phyloP scores from a whole-genome alignment of 2,797 vertebrate genomes.

The Myotis myotis region DNA sequence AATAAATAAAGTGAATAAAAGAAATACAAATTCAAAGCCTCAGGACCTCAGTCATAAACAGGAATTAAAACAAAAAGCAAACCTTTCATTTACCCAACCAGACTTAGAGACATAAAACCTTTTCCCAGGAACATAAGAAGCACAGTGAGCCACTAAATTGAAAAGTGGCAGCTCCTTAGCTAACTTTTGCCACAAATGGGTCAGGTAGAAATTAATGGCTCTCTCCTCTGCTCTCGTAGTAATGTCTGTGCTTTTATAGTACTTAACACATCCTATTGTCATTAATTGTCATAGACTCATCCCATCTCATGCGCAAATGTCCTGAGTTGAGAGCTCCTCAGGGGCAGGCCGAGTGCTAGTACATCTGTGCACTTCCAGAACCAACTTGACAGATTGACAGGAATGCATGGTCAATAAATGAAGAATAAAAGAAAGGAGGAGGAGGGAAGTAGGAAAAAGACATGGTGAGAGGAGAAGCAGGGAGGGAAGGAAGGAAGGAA shows the following conservation, averaged over 20 bases:
- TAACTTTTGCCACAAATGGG: not conserved
- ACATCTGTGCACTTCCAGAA: not conserved
- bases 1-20: not conserved
- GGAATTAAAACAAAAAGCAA: slow-evolving; percentile 16
- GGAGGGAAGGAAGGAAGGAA: rapidly evolving
- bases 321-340: not conserved
- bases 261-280: not conserved
- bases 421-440: not conserved
- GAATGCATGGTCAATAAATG: not conserved
- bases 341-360: not conserved
- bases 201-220: slow-evolving; percentile 5
- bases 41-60: not conserved
- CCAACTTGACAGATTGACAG: not conserved
- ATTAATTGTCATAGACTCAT: not conserved
- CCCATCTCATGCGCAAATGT: not conserved
- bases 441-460: not conserved
- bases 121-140: not conserved
- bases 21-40: not conserved
- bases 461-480: not conserved
- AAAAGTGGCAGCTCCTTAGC: not conserved
- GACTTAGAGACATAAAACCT: not conserved
- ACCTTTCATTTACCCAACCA: not conserved
- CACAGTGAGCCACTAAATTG: not conserved
- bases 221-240: not conserved
- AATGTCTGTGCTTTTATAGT: not conserved